These are phyloP conservation scores for Trachymyrmex cornetzi DNA, from an alignment of 1,140 invertebrate species.

Conservation along the genomic window DNA sequence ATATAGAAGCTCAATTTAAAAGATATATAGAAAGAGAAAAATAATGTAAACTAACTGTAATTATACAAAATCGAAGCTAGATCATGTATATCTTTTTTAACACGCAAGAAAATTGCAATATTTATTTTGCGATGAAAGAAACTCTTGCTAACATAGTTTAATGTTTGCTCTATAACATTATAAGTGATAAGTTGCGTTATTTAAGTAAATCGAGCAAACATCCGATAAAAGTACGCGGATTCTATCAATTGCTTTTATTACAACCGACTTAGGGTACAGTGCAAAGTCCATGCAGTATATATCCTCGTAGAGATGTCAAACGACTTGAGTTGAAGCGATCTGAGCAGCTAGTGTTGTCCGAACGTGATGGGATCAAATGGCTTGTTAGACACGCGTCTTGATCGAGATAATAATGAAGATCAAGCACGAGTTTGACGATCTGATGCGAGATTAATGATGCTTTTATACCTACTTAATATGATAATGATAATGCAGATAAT, in stretches of 20 bases:
- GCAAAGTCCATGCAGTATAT: neutral
- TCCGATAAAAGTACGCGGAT: neutral
- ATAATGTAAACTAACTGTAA: neutral
- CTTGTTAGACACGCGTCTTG: constrained; percentile 57
- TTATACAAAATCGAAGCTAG: neutral
- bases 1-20: neutral
- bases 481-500: constrained; percentile 5
- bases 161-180: neutral
- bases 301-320: constrained; percentile 34
- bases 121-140: neutral
- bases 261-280: neutral
- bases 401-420: constrained; percentile 47
- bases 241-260: neutral
- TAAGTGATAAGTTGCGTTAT: neutral
- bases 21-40: neutral
- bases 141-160: neutral
- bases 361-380: constrained; percentile 65
- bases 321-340: constrained; percentile 34
- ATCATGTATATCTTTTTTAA: neutral
- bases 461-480: neutral
- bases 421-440: constrained; percentile 26
- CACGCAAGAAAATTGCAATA: neutral
- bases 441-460: neutral
- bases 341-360: constrained; percentile 30
- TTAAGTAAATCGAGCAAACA: constrained; percentile 11